Conservation (phyloP, 2,888 invertebrate genomes). For the Heliconius sara region DNA sequence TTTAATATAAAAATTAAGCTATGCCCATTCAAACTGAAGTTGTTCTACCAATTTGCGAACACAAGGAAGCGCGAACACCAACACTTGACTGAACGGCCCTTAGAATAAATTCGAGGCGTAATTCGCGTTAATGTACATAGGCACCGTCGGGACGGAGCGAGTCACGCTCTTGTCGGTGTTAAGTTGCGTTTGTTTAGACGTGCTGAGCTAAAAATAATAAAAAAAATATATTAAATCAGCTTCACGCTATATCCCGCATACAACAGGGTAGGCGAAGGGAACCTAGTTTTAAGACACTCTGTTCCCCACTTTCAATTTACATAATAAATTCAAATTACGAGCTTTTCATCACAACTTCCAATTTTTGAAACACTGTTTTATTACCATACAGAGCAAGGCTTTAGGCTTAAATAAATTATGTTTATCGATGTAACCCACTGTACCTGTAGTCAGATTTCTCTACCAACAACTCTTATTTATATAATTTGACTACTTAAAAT, state of each 20-base stretch:
- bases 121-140: constrained; percentile 43
- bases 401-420: not conserved
- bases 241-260: not conserved
- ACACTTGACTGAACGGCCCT: constrained; percentile 33
- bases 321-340: too few species aligned
- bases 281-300: too few species aligned
- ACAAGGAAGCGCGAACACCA: constrained; percentile 34
- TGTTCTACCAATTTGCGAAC: constrained; percentile 31
- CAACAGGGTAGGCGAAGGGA: not conserved
- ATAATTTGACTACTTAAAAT: not conserved
- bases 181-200: constrained; percentile 29
- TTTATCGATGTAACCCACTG: not conserved
- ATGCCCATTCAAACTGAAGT: constrained; percentile 27
- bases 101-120: constrained; percentile 45
- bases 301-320: too few species aligned
- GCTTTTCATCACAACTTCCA: too few species aligned
- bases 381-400: not conserved
- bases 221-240: too few species aligned
- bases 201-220: constrained; percentile 23
- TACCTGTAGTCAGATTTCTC: too few species aligned
- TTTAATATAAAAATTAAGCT: constrained; percentile 21
- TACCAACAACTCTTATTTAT: not conserved
- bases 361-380: too few species aligned
- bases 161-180: constrained; percentile 48
- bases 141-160: constrained; percentile 41